Evolutionary conservation across 2,797 vertebrate genomes (phyloP).

Genomic region (Rhinoraja longicauda): DNA sequence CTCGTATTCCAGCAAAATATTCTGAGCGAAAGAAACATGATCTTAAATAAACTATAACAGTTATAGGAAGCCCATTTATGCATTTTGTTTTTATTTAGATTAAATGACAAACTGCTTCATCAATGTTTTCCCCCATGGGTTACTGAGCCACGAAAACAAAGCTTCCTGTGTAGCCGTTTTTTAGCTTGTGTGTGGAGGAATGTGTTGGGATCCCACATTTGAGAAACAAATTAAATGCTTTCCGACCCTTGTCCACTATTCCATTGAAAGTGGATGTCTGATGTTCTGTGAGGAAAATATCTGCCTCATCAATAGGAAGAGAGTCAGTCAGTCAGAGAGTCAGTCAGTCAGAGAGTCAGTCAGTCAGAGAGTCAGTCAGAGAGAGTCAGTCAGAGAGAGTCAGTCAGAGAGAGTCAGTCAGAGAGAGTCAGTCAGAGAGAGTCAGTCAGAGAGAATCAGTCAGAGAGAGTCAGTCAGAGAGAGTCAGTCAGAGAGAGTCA

Average conservation of each 20-base stretch:
- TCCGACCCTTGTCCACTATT: neutral
- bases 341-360: too few species aligned
- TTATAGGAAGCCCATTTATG: neutral
- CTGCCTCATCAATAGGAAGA: neutral
- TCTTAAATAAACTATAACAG: neutral
- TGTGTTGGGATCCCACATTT: neutral
- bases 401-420: too few species aligned
- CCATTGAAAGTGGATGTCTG: neutral
- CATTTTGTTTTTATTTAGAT: neutral
- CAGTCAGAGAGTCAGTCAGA: too few species aligned
- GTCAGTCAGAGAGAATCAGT: too few species aligned
- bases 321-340: too few species aligned
- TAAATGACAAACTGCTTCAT: neutral
- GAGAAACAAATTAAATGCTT: neutral
- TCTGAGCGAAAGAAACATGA: conserved; percentile 61
- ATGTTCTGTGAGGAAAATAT: neutral
- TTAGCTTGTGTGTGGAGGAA: neutral
- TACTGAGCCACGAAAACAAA: too few species aligned
- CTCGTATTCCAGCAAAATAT: conserved; percentile 86
- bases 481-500: too few species aligned
- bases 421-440: too few species aligned
- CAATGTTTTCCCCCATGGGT: neutral
- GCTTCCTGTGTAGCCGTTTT: neutral
- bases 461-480: too few species aligned
- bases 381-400: too few species aligned